Evolutionary conservation across 2,113 vertebrate genomes (phyloP), one percentile per base, ranked within the genome.

Genomic region (Sclerurus mexicanus): DNA sequence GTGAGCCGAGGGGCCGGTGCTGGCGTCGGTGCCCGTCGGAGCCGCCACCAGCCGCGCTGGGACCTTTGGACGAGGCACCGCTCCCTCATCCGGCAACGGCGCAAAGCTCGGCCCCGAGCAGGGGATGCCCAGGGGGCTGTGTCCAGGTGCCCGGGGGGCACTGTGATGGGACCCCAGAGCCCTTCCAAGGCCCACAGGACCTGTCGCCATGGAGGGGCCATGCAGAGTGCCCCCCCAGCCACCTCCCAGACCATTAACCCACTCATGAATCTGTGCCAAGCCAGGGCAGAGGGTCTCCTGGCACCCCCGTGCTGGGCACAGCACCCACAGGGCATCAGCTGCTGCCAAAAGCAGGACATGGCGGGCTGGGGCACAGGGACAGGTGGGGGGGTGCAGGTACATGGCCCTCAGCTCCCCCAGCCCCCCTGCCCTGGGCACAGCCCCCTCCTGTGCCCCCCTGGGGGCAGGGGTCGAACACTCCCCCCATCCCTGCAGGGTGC

Each of bases 161-260:
- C 69, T 1, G 3, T 4, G 53, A 20, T 4, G 40, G 50, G 60
- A 66, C 18, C 44, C 30, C 25, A 9, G 66, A 23, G 46, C 40
- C 33, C 21, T 27, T 6, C 14, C 2, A 3, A 77, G 14, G 28
- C 39, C 24, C 47, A 3, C 27, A 30, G n/a, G 59, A 42, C 8
- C 18, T 12, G 37, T 3, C n/a, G 18, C 49, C 5, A 3, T 0
- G 2, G 22, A 53, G 9, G 40, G 27, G 15, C 18, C 3, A 0
- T 8, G n/a, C 37, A 14, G 4, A 52, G 16, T 18, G 1, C 6
- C 46, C 40, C 30, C 50, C 19, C 6, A 0, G 44, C 4, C 1
- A 2, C 22, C 17, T 31, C 28, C 37, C 2, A 10, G 62, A 28
- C 33, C 1, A 3, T 16, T 90, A 92, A 94, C 56, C 27, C 22